These are phyloP conservation scores for Callionymus lyra DNA, from an alignment of 2,113 vertebrate species.

Conservation along the genomic window DNA sequence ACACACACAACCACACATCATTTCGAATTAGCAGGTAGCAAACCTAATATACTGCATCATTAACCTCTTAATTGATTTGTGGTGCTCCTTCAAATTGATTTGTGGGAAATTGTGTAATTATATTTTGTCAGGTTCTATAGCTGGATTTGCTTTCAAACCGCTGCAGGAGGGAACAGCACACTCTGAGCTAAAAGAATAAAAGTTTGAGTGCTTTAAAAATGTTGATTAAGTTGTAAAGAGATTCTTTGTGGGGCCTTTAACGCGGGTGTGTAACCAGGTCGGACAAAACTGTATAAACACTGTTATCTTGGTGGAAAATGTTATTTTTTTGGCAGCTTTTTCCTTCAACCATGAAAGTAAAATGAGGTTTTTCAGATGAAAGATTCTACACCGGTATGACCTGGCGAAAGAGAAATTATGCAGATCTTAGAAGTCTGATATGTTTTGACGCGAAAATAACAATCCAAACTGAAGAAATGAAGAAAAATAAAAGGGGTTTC, in stretches of 20 bases:
- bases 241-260: conserved; percentile 17
- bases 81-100: conserved; percentile 16
- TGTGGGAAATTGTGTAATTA: neutral
- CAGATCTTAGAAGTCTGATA: conserved; percentile 29
- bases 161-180: neutral
- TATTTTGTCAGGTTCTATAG: neutral
- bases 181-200: conserved; percentile 2
- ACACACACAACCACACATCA: conserved; percentile 2
- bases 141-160: neutral
- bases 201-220: too few species aligned
- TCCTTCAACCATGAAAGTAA: conserved; percentile 1
- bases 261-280: conserved; percentile 5
- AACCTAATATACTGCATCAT: conserved; percentile 4
- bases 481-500: neutral
- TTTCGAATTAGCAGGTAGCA: conserved; percentile 2
- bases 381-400: neutral
- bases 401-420: conserved; percentile 14
- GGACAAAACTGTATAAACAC: conserved; percentile 46
- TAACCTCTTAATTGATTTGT: conserved; percentile 16
- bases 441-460: conserved; percentile 19
- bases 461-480: conserved; percentile 2
- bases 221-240: conserved; percentile 11
- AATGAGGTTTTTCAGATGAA: neutral
- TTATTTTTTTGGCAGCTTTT: conserved; percentile 6
- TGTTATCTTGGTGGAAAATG: conserved; percentile 21